These are phyloP conservation scores for Chymomyza fuscimana DNA, from an alignment of 2,888 invertebrate species.

Conservation along the genomic window DNA sequence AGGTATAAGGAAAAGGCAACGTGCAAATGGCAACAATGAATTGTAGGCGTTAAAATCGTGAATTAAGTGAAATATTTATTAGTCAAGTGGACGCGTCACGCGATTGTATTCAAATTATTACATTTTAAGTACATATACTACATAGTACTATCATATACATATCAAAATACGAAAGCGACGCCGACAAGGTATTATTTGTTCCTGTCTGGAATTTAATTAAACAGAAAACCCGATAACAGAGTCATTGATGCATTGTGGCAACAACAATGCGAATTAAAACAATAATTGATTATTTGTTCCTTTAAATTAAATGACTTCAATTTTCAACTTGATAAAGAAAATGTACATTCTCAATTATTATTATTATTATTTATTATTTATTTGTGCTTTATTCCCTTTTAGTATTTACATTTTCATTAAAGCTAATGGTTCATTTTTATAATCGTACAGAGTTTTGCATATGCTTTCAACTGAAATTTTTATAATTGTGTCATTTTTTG, in stretches of 20 bases:
- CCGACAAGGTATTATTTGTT: background rate
- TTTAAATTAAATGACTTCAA: background rate
- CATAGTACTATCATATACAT: background rate
- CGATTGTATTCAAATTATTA: conserved; percentile 33
- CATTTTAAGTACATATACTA: no score
- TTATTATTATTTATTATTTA: no score
- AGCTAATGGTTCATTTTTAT: no score
- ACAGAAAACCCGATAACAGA: conserved; percentile 14
- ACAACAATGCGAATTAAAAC: background rate
- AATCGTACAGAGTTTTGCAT: no score
- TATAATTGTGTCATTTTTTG: no score
- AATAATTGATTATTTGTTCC: background rate
- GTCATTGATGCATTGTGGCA: background rate
- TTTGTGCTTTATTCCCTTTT: no score
- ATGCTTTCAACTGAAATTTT: no score
- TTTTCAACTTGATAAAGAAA: background rate
- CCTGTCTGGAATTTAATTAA: conserved; percentile 20
- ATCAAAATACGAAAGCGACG: background rate
- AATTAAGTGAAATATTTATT: conserved; percentile 74
- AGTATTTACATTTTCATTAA: no score
- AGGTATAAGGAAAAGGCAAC: background rate
- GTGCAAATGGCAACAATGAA: conserved; percentile 25
- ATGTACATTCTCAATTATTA: background rate
- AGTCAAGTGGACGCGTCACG: conserved; percentile 64
- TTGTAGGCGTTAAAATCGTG: conserved; percentile 69